Percentiles rank a stretch among this genome's conserved stretches.
phyloP scores from a whole-genome alignment of 2,797 vertebrate species.

The Pseudochirops cupreus region DNA sequence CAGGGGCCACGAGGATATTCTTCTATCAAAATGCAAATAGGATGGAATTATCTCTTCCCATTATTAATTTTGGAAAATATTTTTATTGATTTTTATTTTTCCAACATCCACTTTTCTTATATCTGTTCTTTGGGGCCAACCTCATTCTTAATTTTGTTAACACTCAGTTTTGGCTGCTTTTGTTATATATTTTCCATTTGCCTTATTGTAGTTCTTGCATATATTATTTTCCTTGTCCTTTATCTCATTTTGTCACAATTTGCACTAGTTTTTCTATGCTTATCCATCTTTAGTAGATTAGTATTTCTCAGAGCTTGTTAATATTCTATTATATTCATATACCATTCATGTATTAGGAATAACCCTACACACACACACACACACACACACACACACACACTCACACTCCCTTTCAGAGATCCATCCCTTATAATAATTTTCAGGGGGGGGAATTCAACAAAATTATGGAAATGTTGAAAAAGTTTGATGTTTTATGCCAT shows the following conservation, averaged over 20 bases:
- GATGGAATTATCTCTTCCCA: constrained; percentile 33
- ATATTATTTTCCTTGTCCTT: background rate
- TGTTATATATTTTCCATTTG: background rate
- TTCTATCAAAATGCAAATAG: constrained; percentile 47
- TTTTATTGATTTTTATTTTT: background rate
- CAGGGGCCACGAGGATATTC: constrained; percentile 44
- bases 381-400: no score
- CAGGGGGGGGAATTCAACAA: background rate
- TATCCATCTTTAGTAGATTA: background rate
- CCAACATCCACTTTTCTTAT: background rate
- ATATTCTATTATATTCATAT: background rate
- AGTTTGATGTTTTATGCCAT: background rate
- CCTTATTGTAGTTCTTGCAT: background rate
- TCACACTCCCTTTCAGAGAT: background rate
- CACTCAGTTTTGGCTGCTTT: background rate
- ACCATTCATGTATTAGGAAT: background rate
- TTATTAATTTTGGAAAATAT: background rate
- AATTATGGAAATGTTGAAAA: background rate
- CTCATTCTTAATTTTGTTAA: background rate
- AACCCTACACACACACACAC: no score
- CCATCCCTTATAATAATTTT: background rate
- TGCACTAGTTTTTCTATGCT: background rate
- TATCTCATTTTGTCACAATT: background rate
- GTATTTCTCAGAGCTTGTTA: background rate
- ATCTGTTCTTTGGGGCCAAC: background rate